Conservation (phyloP, 2,797 vertebrate genomes). For the Enteromius trimaculatus region DNA sequence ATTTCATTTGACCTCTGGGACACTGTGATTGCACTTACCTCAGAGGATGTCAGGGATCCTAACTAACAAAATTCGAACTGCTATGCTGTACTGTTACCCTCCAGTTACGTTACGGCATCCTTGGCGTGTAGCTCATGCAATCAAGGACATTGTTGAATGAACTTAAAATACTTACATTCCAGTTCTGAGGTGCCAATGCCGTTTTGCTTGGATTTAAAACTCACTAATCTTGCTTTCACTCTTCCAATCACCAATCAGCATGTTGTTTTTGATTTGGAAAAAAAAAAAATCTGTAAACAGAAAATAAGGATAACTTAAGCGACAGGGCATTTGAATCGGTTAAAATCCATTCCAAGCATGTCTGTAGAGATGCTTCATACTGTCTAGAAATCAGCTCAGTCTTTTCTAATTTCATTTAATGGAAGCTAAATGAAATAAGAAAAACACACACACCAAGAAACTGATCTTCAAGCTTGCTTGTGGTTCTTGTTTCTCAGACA, state of each 20-base stretch:
- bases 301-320: slow-evolving; percentile 37
- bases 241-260: slow-evolving; percentile 10
- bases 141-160: slow-evolving; percentile 14
- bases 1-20: slow-evolving; percentile 42
- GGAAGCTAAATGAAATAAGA: slow-evolving; percentile 44
- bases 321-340: slow-evolving; percentile 19
- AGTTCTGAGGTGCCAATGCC: slow-evolving; percentile 37
- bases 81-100: slow-evolving; percentile 33
- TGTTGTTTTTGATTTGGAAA: slow-evolving; percentile 36
- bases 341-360: slow-evolving; percentile 72
- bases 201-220: slow-evolving; percentile 11
- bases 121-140: slow-evolving; percentile 34
- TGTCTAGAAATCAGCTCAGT: slow-evolving; percentile 59
- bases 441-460: slow-evolving; percentile 60
- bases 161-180: slow-evolving; percentile 51
- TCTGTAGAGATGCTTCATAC: slow-evolving; percentile 58
- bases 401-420: slow-evolving; percentile 54
- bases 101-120: slow-evolving; percentile 30
- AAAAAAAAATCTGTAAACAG: slow-evolving; percentile 43
- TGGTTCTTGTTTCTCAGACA: slow-evolving; percentile 58
- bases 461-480: slow-evolving; percentile 45
- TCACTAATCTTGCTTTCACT: slow-evolving; percentile 24
- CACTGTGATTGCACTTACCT: slow-evolving; percentile 61
- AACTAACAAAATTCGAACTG: slow-evolving; percentile 25
- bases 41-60: slow-evolving; percentile 43